These are phyloP conservation scores for Atherinomorus stipes DNA, from an alignment of 2,113 vertebrate genomes.

Conservation along the genomic window DNA sequence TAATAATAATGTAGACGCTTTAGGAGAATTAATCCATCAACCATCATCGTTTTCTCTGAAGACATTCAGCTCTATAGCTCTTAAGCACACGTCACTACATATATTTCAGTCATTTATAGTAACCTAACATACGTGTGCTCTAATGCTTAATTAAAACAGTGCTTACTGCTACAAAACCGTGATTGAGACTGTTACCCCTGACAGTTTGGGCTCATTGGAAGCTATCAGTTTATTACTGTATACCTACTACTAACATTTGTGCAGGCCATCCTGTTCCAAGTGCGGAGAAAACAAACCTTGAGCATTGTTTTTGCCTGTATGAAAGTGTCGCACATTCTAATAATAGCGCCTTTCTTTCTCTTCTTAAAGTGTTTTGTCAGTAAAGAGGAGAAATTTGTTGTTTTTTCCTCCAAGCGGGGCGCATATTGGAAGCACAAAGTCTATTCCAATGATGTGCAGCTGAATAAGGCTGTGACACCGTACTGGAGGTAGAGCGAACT, in stretches of 20 bases:
- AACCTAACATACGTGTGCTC: neutral
- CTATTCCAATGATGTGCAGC: slow-evolving; percentile 10
- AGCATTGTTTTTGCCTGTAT: neutral
- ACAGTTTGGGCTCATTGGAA: neutral
- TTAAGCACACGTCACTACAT: neutral
- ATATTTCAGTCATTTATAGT: neutral
- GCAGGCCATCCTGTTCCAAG: neutral
- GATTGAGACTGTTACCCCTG: neutral
- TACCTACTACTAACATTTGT: too few species aligned
- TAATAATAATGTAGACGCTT: neutral
- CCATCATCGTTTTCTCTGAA: neutral
- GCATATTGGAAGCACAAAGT: slow-evolving; percentile 2
- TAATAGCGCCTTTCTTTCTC: neutral
- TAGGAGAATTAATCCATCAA: neutral
- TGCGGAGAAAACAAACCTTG: neutral
- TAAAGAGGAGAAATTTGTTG: neutral
- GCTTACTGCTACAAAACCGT: neutral
- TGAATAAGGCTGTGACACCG: slow-evolving; percentile 68
- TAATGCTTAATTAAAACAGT: neutral
- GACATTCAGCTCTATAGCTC: slow-evolving; percentile 4
- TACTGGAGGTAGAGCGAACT: slow-evolving; percentile 84
- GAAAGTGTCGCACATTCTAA: neutral
- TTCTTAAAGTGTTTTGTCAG: neutral
- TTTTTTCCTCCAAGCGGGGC: neutral
- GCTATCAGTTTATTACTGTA: neutral